These are phyloP conservation scores for Pseudomugil tenellus DNA, from an alignment of 2,797 vertebrate species.

Conservation along the genomic window DNA sequence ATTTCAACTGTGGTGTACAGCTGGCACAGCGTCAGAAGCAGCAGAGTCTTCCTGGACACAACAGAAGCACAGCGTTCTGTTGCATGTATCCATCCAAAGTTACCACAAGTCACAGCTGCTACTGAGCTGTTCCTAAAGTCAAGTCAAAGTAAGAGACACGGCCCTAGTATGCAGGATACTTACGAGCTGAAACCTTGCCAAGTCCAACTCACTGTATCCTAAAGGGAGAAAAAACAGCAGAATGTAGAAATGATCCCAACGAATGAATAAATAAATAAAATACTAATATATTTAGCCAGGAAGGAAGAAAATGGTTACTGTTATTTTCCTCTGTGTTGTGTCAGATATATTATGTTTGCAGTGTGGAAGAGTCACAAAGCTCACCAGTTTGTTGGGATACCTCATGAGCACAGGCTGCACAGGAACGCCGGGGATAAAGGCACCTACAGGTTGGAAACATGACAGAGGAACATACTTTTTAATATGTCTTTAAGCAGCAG, in stretches of 20 bases:
- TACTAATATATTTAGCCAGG: not conserved
- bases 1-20: constrained; percentile 93
- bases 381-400: constrained; percentile 93
- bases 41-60: constrained; percentile 82
- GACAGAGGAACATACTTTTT: not conserved
- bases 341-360: not conserved
- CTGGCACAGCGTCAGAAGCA: constrained; percentile 90
- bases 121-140: not conserved
- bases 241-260: not conserved
- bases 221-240: constrained; percentile 11
- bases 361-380: constrained; percentile 36
- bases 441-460: constrained; percentile 78
- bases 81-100: not conserved
- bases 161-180: constrained; percentile 73
- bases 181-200: constrained; percentile 96
- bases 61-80: constrained; percentile 10
- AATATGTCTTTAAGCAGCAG: not conserved
- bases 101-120: not conserved
- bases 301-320: not conserved
- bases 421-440: constrained; percentile 91
- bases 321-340: not conserved
- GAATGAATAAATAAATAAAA: not conserved
- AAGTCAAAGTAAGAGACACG: not conserved
- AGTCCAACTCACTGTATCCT: constrained; percentile 99
- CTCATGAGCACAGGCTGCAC: constrained; percentile 92